Evolutionary conservation across 2,888 invertebrate genomes (phyloP).

Genomic region (Tortrix viridana): DNA sequence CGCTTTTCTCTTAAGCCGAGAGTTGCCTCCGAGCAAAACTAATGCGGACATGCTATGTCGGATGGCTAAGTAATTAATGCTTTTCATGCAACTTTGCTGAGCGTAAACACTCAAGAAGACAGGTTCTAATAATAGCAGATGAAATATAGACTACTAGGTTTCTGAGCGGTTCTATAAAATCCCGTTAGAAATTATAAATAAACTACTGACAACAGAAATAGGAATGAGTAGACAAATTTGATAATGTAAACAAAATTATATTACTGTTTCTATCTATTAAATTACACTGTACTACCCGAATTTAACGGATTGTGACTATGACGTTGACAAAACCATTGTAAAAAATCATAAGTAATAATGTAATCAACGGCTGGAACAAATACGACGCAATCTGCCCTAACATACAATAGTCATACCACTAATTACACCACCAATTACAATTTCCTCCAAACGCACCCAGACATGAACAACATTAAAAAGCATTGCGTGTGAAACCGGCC

Average conservation of each 20-base stretch:
- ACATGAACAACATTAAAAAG: conserved; percentile 20
- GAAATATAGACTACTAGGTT: conserved; percentile 40
- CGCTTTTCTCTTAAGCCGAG: conserved; percentile 22
- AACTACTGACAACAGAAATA: too few relatives aligned
- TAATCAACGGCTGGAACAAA: conserved; percentile 26
- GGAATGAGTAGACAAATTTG: too few relatives aligned
- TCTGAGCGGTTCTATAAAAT: background rate
- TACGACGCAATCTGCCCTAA: conserved; percentile 20
- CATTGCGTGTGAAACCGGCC: conserved; percentile 22
- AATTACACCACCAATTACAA: conserved; percentile 25
- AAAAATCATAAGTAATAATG: conserved; percentile 4
- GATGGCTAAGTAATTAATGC: conserved; percentile 73
- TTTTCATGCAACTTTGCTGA: conserved; percentile 66
- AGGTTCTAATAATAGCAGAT: conserved; percentile 52
- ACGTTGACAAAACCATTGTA: background rate
- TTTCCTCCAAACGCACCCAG: conserved; percentile 26
- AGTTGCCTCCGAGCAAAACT: conserved; percentile 1
- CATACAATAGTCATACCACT: conserved; percentile 36
- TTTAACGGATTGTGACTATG: background rate
- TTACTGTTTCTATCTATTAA: background rate
- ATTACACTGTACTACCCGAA: background rate
- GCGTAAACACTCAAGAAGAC: conserved; percentile 50
- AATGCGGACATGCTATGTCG: conserved; percentile 47
- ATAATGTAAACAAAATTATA: too few relatives aligned
- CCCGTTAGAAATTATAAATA: background rate